Base-by-base conservation (phyloP, 2,888 invertebrate genomes). In the Acleris cristana region DNA sequence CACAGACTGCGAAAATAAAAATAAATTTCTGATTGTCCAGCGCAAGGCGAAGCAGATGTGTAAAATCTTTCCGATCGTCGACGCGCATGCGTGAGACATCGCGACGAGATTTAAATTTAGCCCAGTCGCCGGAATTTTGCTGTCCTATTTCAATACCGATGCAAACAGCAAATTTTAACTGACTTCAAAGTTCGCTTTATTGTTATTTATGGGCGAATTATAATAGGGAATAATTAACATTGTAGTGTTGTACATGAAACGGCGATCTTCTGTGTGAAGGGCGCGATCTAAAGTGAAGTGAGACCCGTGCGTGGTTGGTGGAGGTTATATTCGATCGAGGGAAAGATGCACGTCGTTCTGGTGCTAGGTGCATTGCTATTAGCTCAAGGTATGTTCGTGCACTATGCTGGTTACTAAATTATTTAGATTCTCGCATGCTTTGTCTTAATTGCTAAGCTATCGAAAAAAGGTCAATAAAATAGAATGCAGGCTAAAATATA, bases 101-200 rank as follows among this genome's bases (percentile, higher is more conserved):
- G 83, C 80, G 81, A 79, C 81, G 76, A 74, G 82, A 81, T 88
- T 89, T 92, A 92, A 90, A 90, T 87, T 87, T 92, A 92, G 90
- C 87, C 76, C 68, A 80, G 83, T 83, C 84, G 83, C 78, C 84
- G 80, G 84, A 84, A 87, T 87, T 87, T 85, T 74, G 80, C 85
- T 83, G 87, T 77, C 86, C 90, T 87, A 90, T 88, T 89, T 89
- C 82, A 75, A 84, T 80, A 77, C 77, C 76, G 71, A 72, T 76
- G 76, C 83, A 85, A 84, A 85, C 83, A 78, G 77, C 77, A 79
- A 79, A 84, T 84, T 84, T 84, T 81, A 79, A 72, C 72, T 52
- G 69, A 72, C 65, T 69, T 71, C 71, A 70, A 68, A 64, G 69
- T 69, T 69, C 69, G 7, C 30, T 23, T 66, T 48, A 62, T 66